Percentiles rank a stretch among this genome's conserved stretches.
Evolutionary conservation across 2,888 invertebrate species (phyloP).

Genomic region (Ennomos quercinarius): DNA sequence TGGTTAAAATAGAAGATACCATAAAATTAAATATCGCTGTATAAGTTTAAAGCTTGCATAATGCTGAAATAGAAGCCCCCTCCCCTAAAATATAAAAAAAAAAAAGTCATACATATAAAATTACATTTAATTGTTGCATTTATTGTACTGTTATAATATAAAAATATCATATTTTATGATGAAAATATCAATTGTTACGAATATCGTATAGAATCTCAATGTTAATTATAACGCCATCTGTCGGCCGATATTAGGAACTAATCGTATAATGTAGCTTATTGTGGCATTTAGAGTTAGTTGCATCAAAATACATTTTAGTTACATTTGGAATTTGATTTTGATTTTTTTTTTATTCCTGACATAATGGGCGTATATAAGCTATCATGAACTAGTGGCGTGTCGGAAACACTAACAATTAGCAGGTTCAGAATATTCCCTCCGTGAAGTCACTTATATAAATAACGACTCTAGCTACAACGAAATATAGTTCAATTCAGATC

Average conservation of each 20-base stretch:
- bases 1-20: too few species aligned
- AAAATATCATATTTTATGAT: neutral
- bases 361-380: too few species aligned
- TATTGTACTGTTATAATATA: neutral
- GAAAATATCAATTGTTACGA: neutral
- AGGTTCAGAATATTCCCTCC: too few species aligned
- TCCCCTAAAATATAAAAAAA: neutral
- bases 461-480: too few species aligned
- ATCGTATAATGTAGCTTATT: neutral
- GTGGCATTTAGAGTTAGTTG: neutral
- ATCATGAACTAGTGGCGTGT: too few species aligned
- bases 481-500: too few species aligned
- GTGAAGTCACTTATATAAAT: too few species aligned
- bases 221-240: slow-evolving; percentile 1
- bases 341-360: too few species aligned
- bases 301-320: neutral
- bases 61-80: neutral
- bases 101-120: neutral
- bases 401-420: too few species aligned
- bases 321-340: too few species aligned
- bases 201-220: neutral
- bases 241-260: neutral
- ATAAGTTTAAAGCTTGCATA: neutral
- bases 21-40: too few species aligned
- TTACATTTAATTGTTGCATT: neutral